Evolutionary conservation across 2,888 invertebrate genomes (phyloP).

Genomic region (Chymomyza procnemis): DNA sequence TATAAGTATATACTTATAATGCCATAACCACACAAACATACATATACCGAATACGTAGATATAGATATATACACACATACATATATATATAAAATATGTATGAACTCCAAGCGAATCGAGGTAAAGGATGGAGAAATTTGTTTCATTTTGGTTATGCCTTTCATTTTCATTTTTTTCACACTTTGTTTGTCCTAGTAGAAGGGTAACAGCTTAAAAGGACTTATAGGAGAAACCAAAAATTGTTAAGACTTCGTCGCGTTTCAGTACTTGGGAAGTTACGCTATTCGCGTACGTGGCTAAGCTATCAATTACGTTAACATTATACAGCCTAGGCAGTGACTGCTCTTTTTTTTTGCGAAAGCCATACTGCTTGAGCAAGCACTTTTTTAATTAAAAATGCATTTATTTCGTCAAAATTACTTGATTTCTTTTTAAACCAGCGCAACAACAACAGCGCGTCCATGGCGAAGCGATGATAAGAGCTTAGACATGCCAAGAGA

Average conservation of each 20-base stretch:
- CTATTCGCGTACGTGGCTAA: too few relatives aligned
- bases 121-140: neutral
- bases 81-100: neutral
- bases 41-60: neutral
- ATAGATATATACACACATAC: neutral
- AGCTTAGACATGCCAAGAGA: too few relatives aligned
- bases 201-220: neutral
- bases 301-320: too few relatives aligned
- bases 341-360: too few relatives aligned
- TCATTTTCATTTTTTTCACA: conserved; percentile 68
- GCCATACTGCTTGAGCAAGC: too few relatives aligned
- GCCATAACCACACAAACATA: neutral
- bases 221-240: neutral
- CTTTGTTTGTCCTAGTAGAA: conserved; percentile 22
- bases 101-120: neutral
- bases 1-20: neutral
- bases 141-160: conserved; percentile 42
- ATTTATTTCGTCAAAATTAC: too few relatives aligned
- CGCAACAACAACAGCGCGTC: too few relatives aligned
- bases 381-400: too few relatives aligned
- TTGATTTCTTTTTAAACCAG: too few relatives aligned
- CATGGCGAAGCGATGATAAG: too few relatives aligned
- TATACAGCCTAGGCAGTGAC: too few relatives aligned
- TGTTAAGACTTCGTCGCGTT: neutral
- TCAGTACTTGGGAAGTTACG: too few relatives aligned